phyloP scores from a whole-genome alignment of 2,888 invertebrate species.

The Lithophane semibrunnea region DNA sequence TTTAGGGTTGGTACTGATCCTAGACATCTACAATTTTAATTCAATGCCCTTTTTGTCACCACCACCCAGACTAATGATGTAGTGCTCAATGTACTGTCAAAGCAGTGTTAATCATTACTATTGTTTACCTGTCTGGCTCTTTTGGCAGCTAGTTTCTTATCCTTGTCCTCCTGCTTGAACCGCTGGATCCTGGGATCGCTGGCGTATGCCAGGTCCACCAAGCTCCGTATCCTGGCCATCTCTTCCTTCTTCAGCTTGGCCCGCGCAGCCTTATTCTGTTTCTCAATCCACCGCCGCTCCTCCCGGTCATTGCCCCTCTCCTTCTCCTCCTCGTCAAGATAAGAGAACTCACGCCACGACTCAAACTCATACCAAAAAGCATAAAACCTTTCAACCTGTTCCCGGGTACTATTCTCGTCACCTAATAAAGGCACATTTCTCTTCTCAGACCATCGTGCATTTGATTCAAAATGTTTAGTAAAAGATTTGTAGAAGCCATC shows the following conservation, averaged over 20 bases:
- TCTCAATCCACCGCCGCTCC: slow-evolving; percentile 99
- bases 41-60: no score
- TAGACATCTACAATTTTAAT: no score
- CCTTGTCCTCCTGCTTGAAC: slow-evolving; percentile 98
- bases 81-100: background rate
- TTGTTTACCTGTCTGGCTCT: slow-evolving; percentile 93
- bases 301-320: slow-evolving; percentile 99
- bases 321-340: slow-evolving; percentile 99
- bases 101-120: background rate
- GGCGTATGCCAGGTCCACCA: slow-evolving; percentile 98
- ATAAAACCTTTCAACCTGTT: slow-evolving; percentile 98
- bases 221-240: slow-evolving; percentile 96
- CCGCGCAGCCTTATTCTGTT: slow-evolving; percentile 98
- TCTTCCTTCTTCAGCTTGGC: slow-evolving; percentile 99
- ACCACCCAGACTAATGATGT: background rate
- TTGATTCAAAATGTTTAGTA: slow-evolving; percentile 93
- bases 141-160: slow-evolving; percentile 96
- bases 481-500: slow-evolving; percentile 94
- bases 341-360: slow-evolving; percentile 99
- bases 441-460: slow-evolving; percentile 97
- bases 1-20: background rate
- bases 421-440: slow-evolving; percentile 96
- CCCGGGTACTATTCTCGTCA: slow-evolving; percentile 93
- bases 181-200: slow-evolving; percentile 97
- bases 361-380: slow-evolving; percentile 99